Percentiles rank a stretch among this genome's conserved stretches.
phyloP scores from a whole-genome alignment of 37 sponge, comb jelly and placozoan genomes.

The Dysidea cf. avara region DNA sequence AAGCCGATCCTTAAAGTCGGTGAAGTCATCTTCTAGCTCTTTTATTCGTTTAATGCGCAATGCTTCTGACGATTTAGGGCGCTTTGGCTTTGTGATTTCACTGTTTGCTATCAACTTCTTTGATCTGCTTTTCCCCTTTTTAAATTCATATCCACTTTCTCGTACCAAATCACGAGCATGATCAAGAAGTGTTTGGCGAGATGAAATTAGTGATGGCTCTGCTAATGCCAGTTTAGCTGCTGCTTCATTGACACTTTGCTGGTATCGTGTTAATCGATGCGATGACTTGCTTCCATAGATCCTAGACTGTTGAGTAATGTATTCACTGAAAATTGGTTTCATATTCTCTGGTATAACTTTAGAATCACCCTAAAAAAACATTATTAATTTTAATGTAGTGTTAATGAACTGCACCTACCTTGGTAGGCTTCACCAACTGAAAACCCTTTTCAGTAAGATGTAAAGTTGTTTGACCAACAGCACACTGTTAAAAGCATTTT shows the following conservation, averaged over 20 bases:
- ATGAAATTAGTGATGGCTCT: background rate
- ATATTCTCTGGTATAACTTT: no score
- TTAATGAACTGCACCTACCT: no score
- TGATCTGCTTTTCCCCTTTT: slow-evolving; percentile 23
- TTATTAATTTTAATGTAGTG: no score
- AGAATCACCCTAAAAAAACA: no score
- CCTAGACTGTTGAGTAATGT: no score
- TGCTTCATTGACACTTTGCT: slow-evolving; percentile 17
- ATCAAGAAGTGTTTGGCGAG: background rate
- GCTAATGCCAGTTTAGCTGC: slow-evolving; percentile 7
- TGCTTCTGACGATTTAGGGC: background rate
- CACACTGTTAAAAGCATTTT: no score
- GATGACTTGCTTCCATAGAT: no score
- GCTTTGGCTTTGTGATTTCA: background rate
- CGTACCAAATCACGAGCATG: background rate
- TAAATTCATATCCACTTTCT: slow-evolving; percentile 5
- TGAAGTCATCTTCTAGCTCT: slow-evolving; percentile 10
- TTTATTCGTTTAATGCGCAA: slow-evolving; percentile 7
- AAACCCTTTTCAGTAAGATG: no score
- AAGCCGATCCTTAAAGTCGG: background rate
- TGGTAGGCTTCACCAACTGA: no score
- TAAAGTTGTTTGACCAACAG: no score
- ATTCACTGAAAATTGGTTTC: no score
- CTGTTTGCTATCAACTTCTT: background rate
- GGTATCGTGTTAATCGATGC: no score